Conservation (phyloP, 2,888 invertebrate species). For the Diarsia rubi region DNA sequence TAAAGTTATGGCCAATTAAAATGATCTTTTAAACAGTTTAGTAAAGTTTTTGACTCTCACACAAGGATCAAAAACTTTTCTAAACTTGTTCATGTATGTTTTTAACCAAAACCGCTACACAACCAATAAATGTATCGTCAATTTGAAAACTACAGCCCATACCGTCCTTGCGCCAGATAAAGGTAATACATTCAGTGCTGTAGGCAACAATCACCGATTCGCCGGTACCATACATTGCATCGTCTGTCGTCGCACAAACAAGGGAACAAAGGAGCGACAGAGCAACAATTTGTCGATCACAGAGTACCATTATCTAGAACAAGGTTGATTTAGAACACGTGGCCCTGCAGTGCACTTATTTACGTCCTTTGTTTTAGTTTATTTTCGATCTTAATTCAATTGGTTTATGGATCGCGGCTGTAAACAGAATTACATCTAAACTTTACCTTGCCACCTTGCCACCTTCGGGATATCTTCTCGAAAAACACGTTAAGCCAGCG, state of each 20-base stretch:
- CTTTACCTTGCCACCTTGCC: too few species aligned
- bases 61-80: neutral
- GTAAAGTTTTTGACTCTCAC: too few species aligned
- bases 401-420: neutral
- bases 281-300: slow-evolving; percentile 69
- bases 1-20: too few species aligned
- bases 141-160: too few species aligned
- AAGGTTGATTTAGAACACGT: slow-evolving; percentile 46
- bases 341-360: neutral
- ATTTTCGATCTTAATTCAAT: neutral
- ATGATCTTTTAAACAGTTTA: too few species aligned
- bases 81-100: neutral
- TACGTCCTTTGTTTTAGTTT: slow-evolving; percentile 1
- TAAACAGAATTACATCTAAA: neutral
- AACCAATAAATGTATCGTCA: neutral
- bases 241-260: slow-evolving; percentile 52
- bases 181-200: slow-evolving; percentile 35
- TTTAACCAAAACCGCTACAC: neutral
- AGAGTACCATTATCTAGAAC: slow-evolving; percentile 59
- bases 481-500: too few species aligned
- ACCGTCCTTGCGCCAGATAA: neutral
- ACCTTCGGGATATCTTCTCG: too few species aligned
- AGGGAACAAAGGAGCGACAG: slow-evolving; percentile 57
- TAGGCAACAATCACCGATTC: slow-evolving; percentile 57
- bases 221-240: slow-evolving; percentile 20